Evolutionary conservation across 2,113 vertebrate species (phyloP), one percentile per base, ranked within the genome.

Genomic region (Leucosticte australis): DNA sequence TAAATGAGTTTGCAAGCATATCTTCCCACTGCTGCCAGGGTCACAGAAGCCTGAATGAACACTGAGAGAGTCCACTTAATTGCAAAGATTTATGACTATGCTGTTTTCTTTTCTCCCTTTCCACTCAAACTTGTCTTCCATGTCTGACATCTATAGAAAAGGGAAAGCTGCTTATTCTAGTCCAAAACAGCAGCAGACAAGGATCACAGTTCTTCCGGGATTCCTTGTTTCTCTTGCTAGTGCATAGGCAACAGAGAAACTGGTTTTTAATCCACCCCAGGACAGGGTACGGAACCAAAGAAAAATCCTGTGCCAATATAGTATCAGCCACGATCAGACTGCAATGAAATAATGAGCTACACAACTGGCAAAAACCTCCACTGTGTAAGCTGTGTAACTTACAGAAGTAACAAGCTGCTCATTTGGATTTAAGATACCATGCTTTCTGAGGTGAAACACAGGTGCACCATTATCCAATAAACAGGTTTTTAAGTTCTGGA

Each of bases 21-120:
- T 95, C 86, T 90, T 94, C 88, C 73, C 90, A 71, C 62, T 95
- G 90, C 83, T 96, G 42, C 52, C 88, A 96, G 92, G 94, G 92
- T 84, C 94, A 96, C 83, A 87, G 68, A 83, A 92, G 71, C 27
- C 92, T 89, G 60, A 95, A 92, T 46, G 90, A 84, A 83, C 73
- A 86, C 87, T 88, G 33, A 59, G 49, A 80, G 79, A 82, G 62
- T 33, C n/a, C 86, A 90, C 83, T 89, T 94, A 88, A 88, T 90
- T 93, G 92, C 90, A 42, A 68, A 92, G 93, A 96, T 97, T 95
- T 96, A 95, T 92, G 83, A 69, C 83, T 84, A 37, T 35, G 56
- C 49, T 93, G 88, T 95, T 93, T 95, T 95, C 93, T 92, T 90
- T 95, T 70, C 88, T 74, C 94, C 41, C 41, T 81, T 92, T 94